A percentile compares a stretch with the other conserved stretches of the same genome.
Conservation (phyloP, 2,888 invertebrate species). For the Mermis nigrescens region DNA sequence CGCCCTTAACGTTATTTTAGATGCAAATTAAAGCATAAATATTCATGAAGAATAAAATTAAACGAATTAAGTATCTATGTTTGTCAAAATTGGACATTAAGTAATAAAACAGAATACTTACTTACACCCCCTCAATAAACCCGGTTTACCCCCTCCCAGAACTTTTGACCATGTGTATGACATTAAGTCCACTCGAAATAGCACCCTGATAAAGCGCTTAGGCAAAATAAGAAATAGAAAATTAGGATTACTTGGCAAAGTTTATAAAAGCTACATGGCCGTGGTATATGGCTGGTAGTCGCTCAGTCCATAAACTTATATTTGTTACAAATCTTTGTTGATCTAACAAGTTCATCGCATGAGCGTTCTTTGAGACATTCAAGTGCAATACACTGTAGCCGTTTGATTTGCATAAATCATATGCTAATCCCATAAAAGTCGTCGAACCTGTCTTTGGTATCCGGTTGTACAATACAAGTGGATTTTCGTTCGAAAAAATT, state of each 20-base stretch:
- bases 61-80: no score
- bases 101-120: background rate
- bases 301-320: conserved; percentile 63
- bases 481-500: background rate
- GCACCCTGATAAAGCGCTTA: no score
- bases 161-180: no score
- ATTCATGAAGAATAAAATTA: no score
- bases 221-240: no score
- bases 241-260: conserved; percentile 75
- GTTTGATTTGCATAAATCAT: conserved; percentile 56
- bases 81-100: no score
- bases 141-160: no score
- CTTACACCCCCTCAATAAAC: background rate
- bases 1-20: no score
- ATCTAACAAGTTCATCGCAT: conserved; percentile 75
- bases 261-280: conserved; percentile 91
- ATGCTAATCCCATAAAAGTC: conserved; percentile 74
- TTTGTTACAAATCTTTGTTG: conserved; percentile 74
- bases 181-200: background rate
- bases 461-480: conserved; percentile 55
- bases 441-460: conserved; percentile 94
- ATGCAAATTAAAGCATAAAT: no score
- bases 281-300: conserved; percentile 86
- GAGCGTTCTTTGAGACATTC: conserved; percentile 84
- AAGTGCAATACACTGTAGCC: conserved; percentile 71